Conservation (phyloP, 2,797 vertebrate species). For the Adrianichthys oophorus region DNA sequence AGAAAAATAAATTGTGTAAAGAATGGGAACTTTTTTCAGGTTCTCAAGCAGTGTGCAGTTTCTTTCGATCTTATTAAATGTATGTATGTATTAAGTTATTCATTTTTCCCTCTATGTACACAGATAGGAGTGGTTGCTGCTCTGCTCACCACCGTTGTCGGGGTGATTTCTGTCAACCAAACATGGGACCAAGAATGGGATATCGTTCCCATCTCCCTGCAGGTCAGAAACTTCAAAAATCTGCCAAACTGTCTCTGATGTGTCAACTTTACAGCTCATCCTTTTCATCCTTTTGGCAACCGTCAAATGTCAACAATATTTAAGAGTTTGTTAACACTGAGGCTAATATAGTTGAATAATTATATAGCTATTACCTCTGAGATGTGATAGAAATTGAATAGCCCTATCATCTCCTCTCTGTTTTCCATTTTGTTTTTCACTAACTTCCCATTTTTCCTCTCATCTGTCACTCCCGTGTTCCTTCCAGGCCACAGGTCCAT, state of each 20-base stretch:
- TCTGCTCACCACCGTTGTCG: slow-evolving; percentile 84
- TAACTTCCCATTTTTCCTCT: background rate
- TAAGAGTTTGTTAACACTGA: slow-evolving; percentile 8
- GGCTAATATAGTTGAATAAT: slow-evolving; percentile 19
- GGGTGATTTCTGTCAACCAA: slow-evolving; percentile 88
- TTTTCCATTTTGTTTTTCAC: slow-evolving; percentile 7
- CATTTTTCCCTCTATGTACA: slow-evolving; percentile 11
- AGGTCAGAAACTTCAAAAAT: slow-evolving; percentile 75
- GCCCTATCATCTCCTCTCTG: slow-evolving; percentile 4
- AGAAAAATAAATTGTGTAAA: slow-evolving; percentile 31
- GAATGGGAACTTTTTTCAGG: background rate
- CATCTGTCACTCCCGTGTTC: slow-evolving; percentile 5
- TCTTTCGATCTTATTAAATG: background rate
- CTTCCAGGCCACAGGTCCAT: slow-evolving; percentile 92
- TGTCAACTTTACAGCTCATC: background rate
- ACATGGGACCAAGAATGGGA: slow-evolving; percentile 94
- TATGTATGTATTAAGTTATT: background rate
- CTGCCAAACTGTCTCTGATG: background rate
- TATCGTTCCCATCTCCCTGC: slow-evolving; percentile 89
- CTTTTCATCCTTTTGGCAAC: background rate
- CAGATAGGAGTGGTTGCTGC: slow-evolving; percentile 87
- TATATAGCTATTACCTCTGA: slow-evolving; percentile 39
- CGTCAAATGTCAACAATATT: too few species aligned
- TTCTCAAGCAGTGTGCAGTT: slow-evolving; percentile 6
- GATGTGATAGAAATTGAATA: slow-evolving; percentile 26